These are phyloP conservation scores for Dendropsophus ebraccatus DNA, from an alignment of 2,113 vertebrate species.

Conservation along the genomic window DNA sequence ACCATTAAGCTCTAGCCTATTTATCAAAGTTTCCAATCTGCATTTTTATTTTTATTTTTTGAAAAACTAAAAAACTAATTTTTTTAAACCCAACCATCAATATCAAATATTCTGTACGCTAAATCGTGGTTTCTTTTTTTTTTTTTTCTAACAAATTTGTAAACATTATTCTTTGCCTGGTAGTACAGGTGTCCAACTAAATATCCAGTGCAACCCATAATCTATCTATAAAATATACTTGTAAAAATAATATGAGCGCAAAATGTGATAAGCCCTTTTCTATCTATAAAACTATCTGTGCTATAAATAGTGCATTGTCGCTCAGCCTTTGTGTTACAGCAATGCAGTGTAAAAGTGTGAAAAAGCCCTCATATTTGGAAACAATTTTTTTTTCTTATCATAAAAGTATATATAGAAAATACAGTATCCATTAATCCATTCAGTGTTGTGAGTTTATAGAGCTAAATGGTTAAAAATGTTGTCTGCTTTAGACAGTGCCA, in stretches of 20 bases:
- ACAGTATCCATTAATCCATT: not conserved
- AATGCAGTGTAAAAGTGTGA: conserved; percentile 18
- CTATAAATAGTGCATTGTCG: conserved; percentile 36
- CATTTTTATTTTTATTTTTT: not conserved
- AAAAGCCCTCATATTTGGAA: conserved; percentile 32
- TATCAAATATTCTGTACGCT: not conserved
- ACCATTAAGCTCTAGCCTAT: no score
- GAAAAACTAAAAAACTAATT: not conserved
- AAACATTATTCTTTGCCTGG: not conserved
- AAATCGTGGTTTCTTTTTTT: not conserved
- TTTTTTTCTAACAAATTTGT: not conserved
- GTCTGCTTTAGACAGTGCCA: not conserved
- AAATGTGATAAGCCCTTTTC: conserved; percentile 47
- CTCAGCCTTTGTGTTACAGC: not conserved
- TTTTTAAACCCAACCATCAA: not conserved
- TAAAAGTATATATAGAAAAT: conserved; percentile 12
- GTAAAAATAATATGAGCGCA: conserved; percentile 40
- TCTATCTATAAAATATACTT: conserved; percentile 25
- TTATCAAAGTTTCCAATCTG: not conserved
- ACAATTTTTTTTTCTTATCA: not conserved
- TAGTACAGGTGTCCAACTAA: not conserved
- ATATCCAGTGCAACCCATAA: not conserved
- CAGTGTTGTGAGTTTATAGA: not conserved
- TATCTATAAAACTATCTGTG: conserved; percentile 47
- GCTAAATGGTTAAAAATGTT: not conserved